These are phyloP conservation scores for Mimachlamys varia DNA, from an alignment of 2,888 invertebrate genomes.

Conservation along the genomic window DNA sequence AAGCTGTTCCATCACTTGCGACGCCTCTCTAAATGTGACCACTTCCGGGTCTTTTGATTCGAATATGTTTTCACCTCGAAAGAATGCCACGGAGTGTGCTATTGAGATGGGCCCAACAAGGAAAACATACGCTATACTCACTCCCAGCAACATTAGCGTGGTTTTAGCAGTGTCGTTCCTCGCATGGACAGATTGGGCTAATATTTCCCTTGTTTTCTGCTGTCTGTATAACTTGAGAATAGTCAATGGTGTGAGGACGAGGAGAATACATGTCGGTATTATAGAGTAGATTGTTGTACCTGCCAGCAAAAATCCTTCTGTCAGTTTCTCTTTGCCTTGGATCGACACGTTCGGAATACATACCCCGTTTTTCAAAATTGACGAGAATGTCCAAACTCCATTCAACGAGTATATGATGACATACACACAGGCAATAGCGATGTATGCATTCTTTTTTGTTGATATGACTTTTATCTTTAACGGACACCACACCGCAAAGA, in stretches of 20 bases:
- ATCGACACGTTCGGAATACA: conserved; percentile 41
- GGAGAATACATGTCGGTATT: conserved; percentile 49
- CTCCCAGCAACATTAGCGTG: conserved; percentile 66
- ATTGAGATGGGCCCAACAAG: conserved; percentile 66
- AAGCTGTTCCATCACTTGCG: conserved; percentile 68
- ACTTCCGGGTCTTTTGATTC: conserved; percentile 56
- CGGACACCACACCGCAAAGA: conserved; percentile 57
- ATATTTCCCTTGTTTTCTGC: neutral
- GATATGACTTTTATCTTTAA: conserved; percentile 49
- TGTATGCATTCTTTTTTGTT: conserved; percentile 50
- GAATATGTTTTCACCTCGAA: conserved; percentile 59
- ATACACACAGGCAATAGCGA: conserved; percentile 45
- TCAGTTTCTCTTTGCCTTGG: conserved; percentile 22
- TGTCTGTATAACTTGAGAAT: conserved; percentile 39
- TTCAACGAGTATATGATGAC: conserved; percentile 44
- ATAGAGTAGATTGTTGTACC: conserved; percentile 47
- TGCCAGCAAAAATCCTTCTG: conserved; percentile 14
- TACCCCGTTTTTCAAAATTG: conserved; percentile 51
- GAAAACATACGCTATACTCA: conserved; percentile 65
- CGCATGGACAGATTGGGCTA: conserved; percentile 23
- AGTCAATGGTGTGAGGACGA: conserved; percentile 50
- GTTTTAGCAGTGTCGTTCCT: conserved; percentile 50
- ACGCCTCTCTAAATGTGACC: conserved; percentile 62
- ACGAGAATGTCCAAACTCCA: conserved; percentile 52
- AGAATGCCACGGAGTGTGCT: conserved; percentile 61